Conservation (phyloP, 2,797 vertebrate genomes). For the Amphiprion clarkii region DNA sequence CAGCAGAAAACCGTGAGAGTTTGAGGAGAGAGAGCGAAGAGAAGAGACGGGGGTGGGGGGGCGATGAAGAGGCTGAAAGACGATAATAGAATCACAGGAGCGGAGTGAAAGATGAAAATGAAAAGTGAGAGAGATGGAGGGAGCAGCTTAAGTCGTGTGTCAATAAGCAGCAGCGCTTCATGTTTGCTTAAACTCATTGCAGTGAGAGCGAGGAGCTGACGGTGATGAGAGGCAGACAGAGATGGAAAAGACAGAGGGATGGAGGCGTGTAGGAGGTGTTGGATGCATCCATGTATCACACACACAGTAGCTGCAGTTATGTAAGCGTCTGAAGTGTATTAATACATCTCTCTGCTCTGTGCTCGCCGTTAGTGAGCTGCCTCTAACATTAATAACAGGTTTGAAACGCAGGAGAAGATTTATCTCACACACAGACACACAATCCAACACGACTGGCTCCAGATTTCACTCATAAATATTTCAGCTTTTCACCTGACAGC, state of each 20-base stretch:
- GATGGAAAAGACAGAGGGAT: constrained; percentile 11
- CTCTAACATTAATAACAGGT: constrained; percentile 41
- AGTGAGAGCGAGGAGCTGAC: neutral
- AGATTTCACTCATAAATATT: constrained; percentile 62
- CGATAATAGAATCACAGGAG: constrained; percentile 47
- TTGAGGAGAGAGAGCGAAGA: constrained; percentile 45
- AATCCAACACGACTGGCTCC: constrained; percentile 17
- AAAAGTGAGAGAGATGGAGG: constrained; percentile 2
- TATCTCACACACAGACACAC: constrained; percentile 27
- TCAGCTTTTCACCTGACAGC: constrained; percentile 54
- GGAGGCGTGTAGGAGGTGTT: constrained; percentile 43
- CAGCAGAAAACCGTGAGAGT: constrained; percentile 67
- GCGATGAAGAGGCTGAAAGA: constrained; percentile 39
- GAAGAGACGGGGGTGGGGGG: constrained; percentile 22
- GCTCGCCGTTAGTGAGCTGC: constrained; percentile 37
- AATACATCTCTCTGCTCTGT: constrained; percentile 50
- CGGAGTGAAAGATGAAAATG: constrained; percentile 36
- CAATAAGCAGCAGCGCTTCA: too few species aligned
- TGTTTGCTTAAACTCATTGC: neutral
- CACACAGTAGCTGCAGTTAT: constrained; percentile 48
- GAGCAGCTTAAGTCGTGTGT: neutral
- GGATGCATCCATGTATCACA: constrained; percentile 12
- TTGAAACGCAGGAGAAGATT: constrained; percentile 30
- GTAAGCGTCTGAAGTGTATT: constrained; percentile 64
- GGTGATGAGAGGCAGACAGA: constrained; percentile 4